These are phyloP conservation scores for Styela plicata DNA, from an alignment of 23 tunicate genomes.

Conservation along the genomic window DNA sequence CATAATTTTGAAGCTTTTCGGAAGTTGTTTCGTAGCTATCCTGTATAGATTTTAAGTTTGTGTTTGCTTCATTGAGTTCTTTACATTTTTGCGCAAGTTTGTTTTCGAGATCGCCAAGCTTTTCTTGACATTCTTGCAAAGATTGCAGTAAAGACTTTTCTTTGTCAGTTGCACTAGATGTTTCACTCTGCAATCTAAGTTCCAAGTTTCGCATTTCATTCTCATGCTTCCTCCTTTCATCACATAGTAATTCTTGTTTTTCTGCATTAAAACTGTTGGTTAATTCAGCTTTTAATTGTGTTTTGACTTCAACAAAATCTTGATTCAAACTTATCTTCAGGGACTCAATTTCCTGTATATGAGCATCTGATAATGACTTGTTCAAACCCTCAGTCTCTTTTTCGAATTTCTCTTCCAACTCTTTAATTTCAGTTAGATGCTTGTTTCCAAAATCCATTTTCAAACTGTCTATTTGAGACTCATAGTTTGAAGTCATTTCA, in stretches of 20 bases:
- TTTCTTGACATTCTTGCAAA: background rate
- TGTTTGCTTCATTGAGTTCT: background rate
- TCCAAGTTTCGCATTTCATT: background rate
- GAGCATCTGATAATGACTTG: background rate
- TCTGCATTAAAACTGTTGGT: background rate
- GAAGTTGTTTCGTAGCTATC: background rate
- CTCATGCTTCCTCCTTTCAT: background rate
- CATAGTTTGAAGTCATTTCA: background rate
- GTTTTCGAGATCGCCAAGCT: background rate
- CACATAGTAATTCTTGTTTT: background rate
- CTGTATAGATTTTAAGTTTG: background rate
- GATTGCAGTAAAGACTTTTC: conserved; percentile 8
- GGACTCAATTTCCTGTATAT: background rate
- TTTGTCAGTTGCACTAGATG: conserved; percentile 8
- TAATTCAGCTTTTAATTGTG: background rate
- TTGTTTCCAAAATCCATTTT: background rate
- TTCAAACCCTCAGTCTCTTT: background rate
- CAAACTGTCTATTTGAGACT: background rate
- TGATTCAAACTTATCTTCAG: background rate
- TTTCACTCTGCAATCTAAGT: background rate
- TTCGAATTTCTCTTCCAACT: background rate
- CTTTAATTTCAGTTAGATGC: background rate
- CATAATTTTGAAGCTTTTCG: background rate
- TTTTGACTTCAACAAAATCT: background rate
- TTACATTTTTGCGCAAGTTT: background rate